Evolutionary conservation across 1,140 invertebrate species (phyloP), one percentile per base, ranked within the genome.

Genomic region (Cotesia glomerata): DNA sequence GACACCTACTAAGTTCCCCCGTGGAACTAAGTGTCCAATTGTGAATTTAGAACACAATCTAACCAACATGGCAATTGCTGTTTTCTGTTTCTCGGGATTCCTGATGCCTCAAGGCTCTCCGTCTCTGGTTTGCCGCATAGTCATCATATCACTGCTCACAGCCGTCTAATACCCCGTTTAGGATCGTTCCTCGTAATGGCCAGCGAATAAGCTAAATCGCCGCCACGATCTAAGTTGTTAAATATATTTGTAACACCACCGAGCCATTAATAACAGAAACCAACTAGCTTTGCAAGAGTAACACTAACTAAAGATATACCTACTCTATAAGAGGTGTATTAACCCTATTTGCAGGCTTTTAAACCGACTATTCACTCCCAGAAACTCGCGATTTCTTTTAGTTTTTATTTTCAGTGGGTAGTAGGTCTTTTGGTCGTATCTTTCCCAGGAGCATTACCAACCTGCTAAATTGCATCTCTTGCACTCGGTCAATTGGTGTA

Each of bases 1-100:
- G 72, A 79, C 73, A 75, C 73, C 71, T 26, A 26, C 2, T 26
- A 26, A 26, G 26, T 26, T 26, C 26, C 26, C 77, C 72, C 39
- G 39, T 45, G 1, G 72, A 68, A 54, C 72, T 76, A 77, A 80
- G 76, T 78, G 76, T 56, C 73, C 76, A 78, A 80, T 78, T 74
- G 74, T 14, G 73, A 72, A 80, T 62, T 69, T 74, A 74, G 59
- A 74, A 74, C 67, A 67, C 39, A 63, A 59, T 65, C 35, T 34
- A 69, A 69, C 13, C 3, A 8, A 18, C 32, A 54, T 26, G 35
- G 13, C 54, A 36, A 69, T 13, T 4, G 18, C 16, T n/a, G n/a
- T 36, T 26, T 14, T 51, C 26, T 26, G 26, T 26, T 45, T 61
- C 61, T 36, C 2, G 4, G 8, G 34, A 63, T 61, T 14, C 59